Conservation (phyloP, 92 coral and sea anemone genomes). For the Micromussa lordhowensis region DNA sequence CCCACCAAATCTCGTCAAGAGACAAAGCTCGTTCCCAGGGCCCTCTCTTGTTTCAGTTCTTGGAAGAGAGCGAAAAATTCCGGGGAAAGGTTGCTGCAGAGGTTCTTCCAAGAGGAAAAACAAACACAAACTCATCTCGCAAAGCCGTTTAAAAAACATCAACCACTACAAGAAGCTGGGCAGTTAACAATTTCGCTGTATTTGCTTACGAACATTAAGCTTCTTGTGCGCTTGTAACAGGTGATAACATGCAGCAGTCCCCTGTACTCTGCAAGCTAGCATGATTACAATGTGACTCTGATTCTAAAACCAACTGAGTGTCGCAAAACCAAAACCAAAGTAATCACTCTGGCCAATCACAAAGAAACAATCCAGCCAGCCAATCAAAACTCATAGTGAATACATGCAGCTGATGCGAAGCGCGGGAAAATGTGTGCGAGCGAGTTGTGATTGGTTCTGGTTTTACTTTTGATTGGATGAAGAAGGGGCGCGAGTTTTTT, state of each 20-base stretch:
- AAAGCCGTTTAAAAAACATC: background rate
- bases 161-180: background rate
- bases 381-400: too few species aligned
- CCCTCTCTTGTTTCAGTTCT: background rate
- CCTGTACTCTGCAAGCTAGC: background rate
- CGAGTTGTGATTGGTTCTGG: too few species aligned
- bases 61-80: background rate
- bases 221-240: too few species aligned
- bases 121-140: background rate
- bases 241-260: background rate
- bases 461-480: too few species aligned
- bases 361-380: too few species aligned
- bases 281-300: background rate
- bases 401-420: too few species aligned
- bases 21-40: background rate
- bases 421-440: too few species aligned
- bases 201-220: too few species aligned
- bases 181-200: too few species aligned
- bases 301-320: background rate
- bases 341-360: too few species aligned
- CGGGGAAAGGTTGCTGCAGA: background rate
- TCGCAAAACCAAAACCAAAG: too few species aligned
- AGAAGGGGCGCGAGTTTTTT: too few species aligned
- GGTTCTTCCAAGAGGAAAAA: background rate
- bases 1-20: background rate